Conservation (phyloP, 2,888 invertebrate genomes). For the Fragum fragum region DNA sequence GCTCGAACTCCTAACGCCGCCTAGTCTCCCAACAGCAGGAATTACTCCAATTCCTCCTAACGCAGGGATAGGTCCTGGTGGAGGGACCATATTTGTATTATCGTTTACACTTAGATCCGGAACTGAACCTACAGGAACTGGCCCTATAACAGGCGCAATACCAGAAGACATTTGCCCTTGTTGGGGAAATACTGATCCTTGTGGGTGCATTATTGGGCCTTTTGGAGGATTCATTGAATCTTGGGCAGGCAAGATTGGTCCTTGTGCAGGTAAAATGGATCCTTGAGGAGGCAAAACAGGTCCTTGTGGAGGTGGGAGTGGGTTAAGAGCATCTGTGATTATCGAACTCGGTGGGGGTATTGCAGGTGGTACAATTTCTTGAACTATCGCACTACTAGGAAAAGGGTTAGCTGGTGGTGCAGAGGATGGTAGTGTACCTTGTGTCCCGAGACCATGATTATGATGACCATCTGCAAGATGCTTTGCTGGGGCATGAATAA, state of each 20-base stretch:
- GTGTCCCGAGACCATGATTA: not conserved
- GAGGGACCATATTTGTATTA: not conserved
- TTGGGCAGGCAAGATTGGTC: not conserved
- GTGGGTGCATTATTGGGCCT: not conserved
- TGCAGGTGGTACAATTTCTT: not conserved
- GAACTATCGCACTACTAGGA: not conserved
- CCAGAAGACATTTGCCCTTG: not conserved
- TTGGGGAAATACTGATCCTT: not conserved
- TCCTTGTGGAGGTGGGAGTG: not conserved
- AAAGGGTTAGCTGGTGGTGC: not conserved
- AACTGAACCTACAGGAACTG: not conserved
- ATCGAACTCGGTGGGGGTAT: not conserved
- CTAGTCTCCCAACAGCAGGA: constrained; percentile 5
- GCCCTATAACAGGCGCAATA: not conserved
- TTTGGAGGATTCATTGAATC: no score
- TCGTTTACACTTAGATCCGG: not conserved
- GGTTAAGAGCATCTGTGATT: not conserved
- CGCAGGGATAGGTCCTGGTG: not conserved
- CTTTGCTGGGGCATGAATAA: constrained; percentile 16
- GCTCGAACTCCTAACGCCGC: not conserved
- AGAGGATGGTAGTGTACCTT: not conserved
- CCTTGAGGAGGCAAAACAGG: not conserved
- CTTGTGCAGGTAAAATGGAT: not conserved
- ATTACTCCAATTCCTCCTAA: constrained; percentile 9
- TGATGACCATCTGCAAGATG: constrained; percentile 4